Conservation (phyloP, 2,797 vertebrate species). For the Dryobates pubescens region DNA sequence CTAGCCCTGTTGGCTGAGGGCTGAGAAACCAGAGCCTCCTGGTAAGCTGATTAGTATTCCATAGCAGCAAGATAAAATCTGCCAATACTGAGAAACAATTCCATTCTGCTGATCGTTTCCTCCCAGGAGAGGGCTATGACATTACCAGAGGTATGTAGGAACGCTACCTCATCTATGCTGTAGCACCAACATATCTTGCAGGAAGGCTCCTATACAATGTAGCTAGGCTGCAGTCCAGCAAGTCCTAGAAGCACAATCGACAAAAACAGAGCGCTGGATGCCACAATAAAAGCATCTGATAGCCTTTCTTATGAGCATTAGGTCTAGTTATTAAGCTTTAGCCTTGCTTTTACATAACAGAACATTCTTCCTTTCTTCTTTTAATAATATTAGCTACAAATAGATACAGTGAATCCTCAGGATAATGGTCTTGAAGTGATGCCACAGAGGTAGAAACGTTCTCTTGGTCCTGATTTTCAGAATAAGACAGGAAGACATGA, state of each 20-base stretch:
- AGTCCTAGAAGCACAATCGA: background rate
- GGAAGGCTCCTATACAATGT: background rate
- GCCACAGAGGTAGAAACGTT: background rate
- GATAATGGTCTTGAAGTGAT: background rate
- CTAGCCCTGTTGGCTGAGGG: background rate
- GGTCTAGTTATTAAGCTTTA: background rate
- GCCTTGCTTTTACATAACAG: background rate
- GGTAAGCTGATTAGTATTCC: constrained; percentile 47
- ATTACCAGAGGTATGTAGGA: background rate
- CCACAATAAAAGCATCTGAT: background rate
- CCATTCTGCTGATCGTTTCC: background rate
- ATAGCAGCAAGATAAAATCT: constrained; percentile 59
- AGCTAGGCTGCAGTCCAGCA: background rate
- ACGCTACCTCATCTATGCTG: accelerated
- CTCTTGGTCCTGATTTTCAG: background rate
- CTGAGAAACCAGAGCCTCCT: constrained; percentile 64
- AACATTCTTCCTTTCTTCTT: background rate
- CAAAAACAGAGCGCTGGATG: background rate
- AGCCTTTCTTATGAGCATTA: background rate
- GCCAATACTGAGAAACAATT: constrained; percentile 58
- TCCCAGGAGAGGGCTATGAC: constrained; percentile 42
- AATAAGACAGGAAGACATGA: background rate
- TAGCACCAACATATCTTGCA: background rate
- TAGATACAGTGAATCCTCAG: background rate
- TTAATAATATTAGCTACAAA: background rate